Conservation (phyloP, 2,888 invertebrate genomes). For the Pristionchus mayeri region DNA sequence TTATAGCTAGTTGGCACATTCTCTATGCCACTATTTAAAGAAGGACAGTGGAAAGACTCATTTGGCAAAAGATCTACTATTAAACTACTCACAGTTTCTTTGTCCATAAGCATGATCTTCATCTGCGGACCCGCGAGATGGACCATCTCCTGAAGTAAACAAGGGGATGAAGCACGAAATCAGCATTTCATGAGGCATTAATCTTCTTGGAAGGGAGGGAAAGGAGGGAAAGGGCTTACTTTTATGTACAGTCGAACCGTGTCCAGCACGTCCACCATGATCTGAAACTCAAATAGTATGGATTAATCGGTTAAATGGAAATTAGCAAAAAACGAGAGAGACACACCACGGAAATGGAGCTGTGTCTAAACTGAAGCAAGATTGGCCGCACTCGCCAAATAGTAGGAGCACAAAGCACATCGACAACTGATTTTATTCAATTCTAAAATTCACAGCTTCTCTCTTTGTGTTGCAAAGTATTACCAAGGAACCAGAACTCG, state of each 20-base stretch:
- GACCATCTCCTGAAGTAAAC: constrained; percentile 88
- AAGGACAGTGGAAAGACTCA: too few relatives aligned
- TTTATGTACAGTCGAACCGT: constrained; percentile 60
- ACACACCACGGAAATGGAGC: constrained; percentile 10
- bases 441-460: too few relatives aligned
- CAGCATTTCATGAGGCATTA: too few relatives aligned
- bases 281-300: neutral
- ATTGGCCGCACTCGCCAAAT: neutral
- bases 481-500: too few relatives aligned
- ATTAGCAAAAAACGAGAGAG: neutral
- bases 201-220: too few relatives aligned
- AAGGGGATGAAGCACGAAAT: too few relatives aligned
- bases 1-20: too few relatives aligned
- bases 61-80: neutral
- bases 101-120: constrained; percentile 98
- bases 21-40: too few relatives aligned
- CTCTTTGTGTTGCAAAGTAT: too few relatives aligned
- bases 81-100: constrained; percentile 87
- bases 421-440: neutral
- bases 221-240: neutral
- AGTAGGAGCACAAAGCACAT: neutral
- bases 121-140: constrained; percentile 97
- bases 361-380: too few relatives aligned
- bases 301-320: neutral
- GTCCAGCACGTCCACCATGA: constrained; percentile 59